Percentiles rank a stretch among this genome's conserved stretches.
Conservation (phyloP, 2,888 invertebrate genomes). For the Eubasilissa splendida region DNA sequence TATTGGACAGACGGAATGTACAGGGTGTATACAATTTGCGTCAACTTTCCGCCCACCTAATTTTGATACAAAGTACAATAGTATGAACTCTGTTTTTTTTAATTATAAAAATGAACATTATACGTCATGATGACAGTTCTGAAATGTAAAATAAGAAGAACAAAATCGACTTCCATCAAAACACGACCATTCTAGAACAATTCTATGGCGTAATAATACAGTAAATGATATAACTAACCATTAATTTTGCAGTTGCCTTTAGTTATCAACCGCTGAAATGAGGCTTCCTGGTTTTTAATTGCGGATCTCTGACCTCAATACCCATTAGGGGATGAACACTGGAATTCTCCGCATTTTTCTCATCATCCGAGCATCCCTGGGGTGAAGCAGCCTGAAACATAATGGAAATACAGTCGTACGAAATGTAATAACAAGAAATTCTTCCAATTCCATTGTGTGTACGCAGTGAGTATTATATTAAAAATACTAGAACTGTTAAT, state of each 20-base stretch:
- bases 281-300: conserved; percentile 7
- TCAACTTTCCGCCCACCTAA: no score
- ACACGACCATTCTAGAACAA: no score
- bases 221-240: no score
- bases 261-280: neutral
- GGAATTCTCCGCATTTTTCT: conserved; percentile 20
- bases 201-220: no score
- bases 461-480: no score
- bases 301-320: conserved; percentile 20
- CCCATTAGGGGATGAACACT: conserved; percentile 12
- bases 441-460: conserved; percentile 4
- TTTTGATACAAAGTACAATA: no score
- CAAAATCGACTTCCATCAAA: no score
- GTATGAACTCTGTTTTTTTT: no score
- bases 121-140: neutral
- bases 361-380: conserved; percentile 9
- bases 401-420: neutral
- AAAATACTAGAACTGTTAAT: no score
- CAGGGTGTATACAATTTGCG: no score
- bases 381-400: conserved; percentile 6
- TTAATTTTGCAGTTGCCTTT: neutral
- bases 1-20: no score
- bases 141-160: neutral
- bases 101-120: no score
- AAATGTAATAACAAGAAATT: conserved; percentile 17